phyloP scores from a whole-genome alignment of 1,140 invertebrate species.

The Homarus americanus region DNA sequence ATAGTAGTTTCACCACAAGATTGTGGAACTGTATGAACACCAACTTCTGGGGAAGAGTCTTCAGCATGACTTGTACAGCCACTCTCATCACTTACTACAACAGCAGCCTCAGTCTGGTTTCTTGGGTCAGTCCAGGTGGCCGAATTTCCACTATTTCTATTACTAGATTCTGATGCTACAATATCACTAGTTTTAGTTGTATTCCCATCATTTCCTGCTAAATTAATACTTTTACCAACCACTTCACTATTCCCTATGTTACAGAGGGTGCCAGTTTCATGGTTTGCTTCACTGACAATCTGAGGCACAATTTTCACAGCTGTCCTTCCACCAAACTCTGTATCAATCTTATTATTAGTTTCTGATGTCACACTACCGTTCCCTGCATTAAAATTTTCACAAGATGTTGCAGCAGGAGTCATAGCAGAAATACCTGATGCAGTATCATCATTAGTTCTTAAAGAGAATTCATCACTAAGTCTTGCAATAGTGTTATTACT shows the following conservation, averaged over 20 bases:
- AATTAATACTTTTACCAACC: neutral
- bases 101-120: neutral
- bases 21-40: neutral
- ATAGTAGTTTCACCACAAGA: neutral
- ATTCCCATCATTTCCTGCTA: neutral
- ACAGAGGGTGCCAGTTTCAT: neutral
- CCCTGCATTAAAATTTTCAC: neutral
- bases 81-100: neutral
- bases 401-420: neutral
- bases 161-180: neutral
- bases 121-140: neutral
- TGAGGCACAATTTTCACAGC: neutral
- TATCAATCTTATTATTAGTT: neutral
- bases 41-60: neutral
- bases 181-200: neutral
- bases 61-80: neutral
- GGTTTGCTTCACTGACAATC: neutral
- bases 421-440: neutral
- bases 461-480: neutral
- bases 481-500: neutral
- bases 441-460: neutral
- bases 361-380: neutral
- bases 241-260: neutral
- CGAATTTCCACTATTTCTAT: neutral
- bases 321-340: neutral